These are phyloP conservation scores for Pterostichus niger DNA, from an alignment of 2,888 invertebrate species.

Conservation along the genomic window DNA sequence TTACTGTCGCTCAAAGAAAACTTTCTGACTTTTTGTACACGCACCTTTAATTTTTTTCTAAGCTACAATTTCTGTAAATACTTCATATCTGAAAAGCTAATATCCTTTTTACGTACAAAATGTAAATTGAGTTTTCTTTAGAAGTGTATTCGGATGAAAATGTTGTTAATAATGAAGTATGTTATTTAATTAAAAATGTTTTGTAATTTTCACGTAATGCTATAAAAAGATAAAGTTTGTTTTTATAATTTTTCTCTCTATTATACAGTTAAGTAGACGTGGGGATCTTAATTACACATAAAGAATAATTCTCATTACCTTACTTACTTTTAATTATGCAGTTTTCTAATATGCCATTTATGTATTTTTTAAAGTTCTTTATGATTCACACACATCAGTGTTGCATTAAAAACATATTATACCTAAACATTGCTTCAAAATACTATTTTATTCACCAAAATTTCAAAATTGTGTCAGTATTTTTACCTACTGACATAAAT, in stretches of 20 bases:
- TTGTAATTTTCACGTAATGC: constrained; percentile 13
- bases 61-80: constrained; percentile 6
- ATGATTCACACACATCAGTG: neutral
- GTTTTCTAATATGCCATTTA: constrained; percentile 13
- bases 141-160: constrained; percentile 33
- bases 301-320: constrained; percentile 30
- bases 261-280: neutral
- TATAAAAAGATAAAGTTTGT: constrained; percentile 17
- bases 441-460: neutral
- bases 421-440: neutral
- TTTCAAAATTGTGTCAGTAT: neutral
- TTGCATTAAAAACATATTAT: neutral
- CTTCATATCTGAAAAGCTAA: neutral
- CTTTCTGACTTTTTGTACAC: constrained; percentile 18
- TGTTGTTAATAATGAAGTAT: constrained; percentile 24
- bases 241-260: constrained; percentile 17
- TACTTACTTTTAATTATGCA: constrained; percentile 12
- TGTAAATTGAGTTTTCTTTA: constrained; percentile 34
- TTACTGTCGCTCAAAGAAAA: neutral
- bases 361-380: neutral
- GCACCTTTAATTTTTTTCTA: neutral
- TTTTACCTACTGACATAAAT: constrained; percentile 12
- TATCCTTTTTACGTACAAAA: neutral
- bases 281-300: neutral
- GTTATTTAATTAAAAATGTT: constrained; percentile 36